A percentile compares a stretch with the other conserved stretches of the same genome.
Conservation (phyloP, 92 coral and sea anemone genomes). For the Chrysogorgia sp. region DNA sequence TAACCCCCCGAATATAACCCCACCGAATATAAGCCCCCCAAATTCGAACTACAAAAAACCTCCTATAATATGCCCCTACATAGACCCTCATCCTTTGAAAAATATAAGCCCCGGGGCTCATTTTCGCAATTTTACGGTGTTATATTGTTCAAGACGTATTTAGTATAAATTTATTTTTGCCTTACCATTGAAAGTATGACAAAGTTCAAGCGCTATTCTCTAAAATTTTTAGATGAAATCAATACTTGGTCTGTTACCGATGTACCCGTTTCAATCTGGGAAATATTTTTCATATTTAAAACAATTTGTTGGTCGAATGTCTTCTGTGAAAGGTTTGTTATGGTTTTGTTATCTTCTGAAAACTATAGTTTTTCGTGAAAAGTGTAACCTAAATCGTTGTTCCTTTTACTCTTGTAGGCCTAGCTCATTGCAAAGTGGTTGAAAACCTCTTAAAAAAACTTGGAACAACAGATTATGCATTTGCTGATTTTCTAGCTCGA, state of each 20-base stretch:
- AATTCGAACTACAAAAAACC: too few species aligned
- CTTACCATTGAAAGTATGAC: not conserved
- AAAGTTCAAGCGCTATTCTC: not conserved
- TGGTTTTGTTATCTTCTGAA: not conserved
- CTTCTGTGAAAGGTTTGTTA: conserved; percentile 51
- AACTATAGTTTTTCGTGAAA: not conserved
- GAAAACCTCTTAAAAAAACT: conserved; percentile 73
- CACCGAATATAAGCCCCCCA: too few species aligned
- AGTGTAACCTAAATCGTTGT: not conserved
- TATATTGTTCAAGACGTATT: too few species aligned
- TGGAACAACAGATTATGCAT: conserved; percentile 66
- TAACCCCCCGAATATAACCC: too few species aligned
- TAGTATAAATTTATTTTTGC: too few species aligned
- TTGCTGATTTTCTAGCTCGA: conserved; percentile 81
- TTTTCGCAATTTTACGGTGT: too few species aligned
- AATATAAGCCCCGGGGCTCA: too few species aligned
- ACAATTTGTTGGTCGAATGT: conserved; percentile 58
- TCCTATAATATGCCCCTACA: too few species aligned
- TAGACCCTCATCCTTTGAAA: too few species aligned
- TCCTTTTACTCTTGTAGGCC: conserved; percentile 24
- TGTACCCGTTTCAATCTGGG: conserved; percentile 81
- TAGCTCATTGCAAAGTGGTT: conserved; percentile 49
- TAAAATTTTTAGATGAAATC: conserved; percentile 65
- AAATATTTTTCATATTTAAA: conserved; percentile 71
- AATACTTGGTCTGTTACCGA: conserved; percentile 80